A percentile compares a stretch with the other conserved stretches of the same genome.
These are phyloP conservation scores for Drosophila nikananu DNA, from an alignment of 1,140 invertebrate genomes.

Conservation along the genomic window DNA sequence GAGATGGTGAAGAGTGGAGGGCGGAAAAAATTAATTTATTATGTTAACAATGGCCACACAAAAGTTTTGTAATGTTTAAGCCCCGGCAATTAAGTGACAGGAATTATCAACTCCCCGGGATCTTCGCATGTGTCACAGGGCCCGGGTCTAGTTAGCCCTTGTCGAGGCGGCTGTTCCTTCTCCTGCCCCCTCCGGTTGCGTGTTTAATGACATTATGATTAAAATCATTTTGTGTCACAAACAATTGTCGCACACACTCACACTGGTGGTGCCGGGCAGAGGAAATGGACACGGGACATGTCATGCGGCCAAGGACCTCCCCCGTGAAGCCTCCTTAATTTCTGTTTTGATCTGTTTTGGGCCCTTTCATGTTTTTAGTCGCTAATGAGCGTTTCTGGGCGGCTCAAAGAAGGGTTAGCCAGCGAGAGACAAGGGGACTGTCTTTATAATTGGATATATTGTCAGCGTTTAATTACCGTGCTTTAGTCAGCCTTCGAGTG, in stretches of 20 bases:
- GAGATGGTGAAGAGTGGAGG: not conserved
- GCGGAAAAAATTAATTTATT: slow-evolving; percentile 73
- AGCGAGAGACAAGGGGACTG: slow-evolving; percentile 19
- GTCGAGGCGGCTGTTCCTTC: not conserved
- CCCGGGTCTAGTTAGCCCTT: slow-evolving; percentile 33
- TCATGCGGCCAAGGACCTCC: slow-evolving; percentile 29
- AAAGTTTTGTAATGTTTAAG: slow-evolving; percentile 81
- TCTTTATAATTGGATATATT: slow-evolving; percentile 55
- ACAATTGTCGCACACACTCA: slow-evolving; percentile 71
- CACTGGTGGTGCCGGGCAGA: slow-evolving; percentile 5
- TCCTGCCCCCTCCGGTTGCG: slow-evolving; percentile 38
- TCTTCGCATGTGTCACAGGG: slow-evolving; percentile 69
- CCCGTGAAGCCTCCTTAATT: slow-evolving; percentile 18
- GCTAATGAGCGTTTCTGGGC: slow-evolving; percentile 31
- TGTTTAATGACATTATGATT: slow-evolving; percentile 83
- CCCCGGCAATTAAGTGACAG: slow-evolving; percentile 80
- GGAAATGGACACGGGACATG: slow-evolving; percentile 26
- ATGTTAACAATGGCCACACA: slow-evolving; percentile 70
- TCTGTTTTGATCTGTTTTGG: slow-evolving; percentile 21
- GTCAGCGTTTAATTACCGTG: slow-evolving; percentile 32
- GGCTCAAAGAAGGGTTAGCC: slow-evolving; percentile 11
- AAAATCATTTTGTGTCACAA: slow-evolving; percentile 83
- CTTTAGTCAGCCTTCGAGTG: slow-evolving; percentile 1
- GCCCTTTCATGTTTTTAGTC: slow-evolving; percentile 13
- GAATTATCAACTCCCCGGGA: slow-evolving; percentile 71